A percentile compares a stretch with the other conserved stretches of the same genome.
Conservation (phyloP, 2,888 invertebrate species). For the Drosophila longiperda region DNA sequence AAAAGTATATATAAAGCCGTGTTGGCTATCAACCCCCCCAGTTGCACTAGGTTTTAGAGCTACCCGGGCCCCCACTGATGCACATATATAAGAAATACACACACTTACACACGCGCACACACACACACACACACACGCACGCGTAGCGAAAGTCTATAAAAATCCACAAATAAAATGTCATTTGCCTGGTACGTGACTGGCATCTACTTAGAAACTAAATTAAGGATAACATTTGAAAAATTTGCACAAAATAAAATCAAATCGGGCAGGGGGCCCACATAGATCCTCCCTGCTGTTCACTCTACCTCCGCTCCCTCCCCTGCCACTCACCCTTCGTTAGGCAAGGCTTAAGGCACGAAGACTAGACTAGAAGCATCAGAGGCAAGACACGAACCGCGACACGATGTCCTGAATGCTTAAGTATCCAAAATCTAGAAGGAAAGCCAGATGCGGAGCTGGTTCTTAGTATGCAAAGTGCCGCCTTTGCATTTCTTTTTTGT, state of each 20-base stretch:
- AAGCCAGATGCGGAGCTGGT: slow-evolving; percentile 15
- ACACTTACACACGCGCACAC: slow-evolving; percentile 26
- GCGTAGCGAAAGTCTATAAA: slow-evolving; percentile 68
- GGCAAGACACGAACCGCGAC: slow-evolving; percentile 65
- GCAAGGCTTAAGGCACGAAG: slow-evolving; percentile 17
- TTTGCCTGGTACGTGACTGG: slow-evolving; percentile 82
- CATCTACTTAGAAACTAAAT: slow-evolving; percentile 81
- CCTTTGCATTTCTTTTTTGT: slow-evolving; percentile 41
- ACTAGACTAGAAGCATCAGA: slow-evolving; percentile 25
- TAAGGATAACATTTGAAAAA: slow-evolving; percentile 81
- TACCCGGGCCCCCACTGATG: slow-evolving; percentile 9
- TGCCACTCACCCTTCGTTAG: not conserved
- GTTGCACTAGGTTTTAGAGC: slow-evolving; percentile 17
- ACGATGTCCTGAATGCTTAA: slow-evolving; percentile 77
- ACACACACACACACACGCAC: slow-evolving; percentile 24
- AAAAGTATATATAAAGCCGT: slow-evolving; percentile 21
- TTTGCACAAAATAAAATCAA: slow-evolving; percentile 80
- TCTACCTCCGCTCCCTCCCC: not conserved
- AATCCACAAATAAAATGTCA: slow-evolving; percentile 82
- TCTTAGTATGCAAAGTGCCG: slow-evolving; percentile 77
- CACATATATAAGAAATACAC: slow-evolving; percentile 9
- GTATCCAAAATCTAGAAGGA: slow-evolving; percentile 37
- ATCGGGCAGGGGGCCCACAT: slow-evolving; percentile 24
- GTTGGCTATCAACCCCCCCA: slow-evolving; percentile 7
- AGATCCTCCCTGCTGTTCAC: slow-evolving; percentile 14